phyloP scores from a whole-genome alignment of 2,113 vertebrate genomes.

The Euleptes europaea region DNA sequence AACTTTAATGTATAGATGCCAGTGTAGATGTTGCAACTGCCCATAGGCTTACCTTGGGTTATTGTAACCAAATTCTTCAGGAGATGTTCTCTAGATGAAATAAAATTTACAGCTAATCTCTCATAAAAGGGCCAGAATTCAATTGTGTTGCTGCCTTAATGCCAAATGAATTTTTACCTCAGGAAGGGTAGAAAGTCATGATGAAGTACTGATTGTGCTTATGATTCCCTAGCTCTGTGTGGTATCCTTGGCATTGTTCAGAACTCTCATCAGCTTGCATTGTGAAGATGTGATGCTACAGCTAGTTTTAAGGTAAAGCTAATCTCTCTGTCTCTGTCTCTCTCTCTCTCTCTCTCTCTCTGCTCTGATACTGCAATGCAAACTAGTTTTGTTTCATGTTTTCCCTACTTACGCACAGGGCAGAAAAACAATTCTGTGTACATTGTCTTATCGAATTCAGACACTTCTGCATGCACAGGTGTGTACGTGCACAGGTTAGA shows the following conservation, averaged over 20 bases:
- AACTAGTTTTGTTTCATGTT: not conserved
- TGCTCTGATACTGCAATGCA: not conserved
- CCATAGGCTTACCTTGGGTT: not conserved
- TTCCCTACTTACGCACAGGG: too few species aligned
- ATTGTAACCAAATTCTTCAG: not conserved
- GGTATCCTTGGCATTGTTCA: slow-evolving; percentile 93
- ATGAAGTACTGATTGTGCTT: slow-evolving; percentile 36
- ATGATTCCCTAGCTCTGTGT: slow-evolving; percentile 85
- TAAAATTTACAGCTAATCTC: slow-evolving; percentile 7
- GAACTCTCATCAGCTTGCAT: slow-evolving; percentile 91
- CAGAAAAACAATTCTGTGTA: not conserved
- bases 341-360: not conserved
- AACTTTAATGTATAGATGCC: not conserved
- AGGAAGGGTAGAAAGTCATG: not conserved
- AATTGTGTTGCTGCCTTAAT: slow-evolving; percentile 36
- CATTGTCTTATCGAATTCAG: not conserved
- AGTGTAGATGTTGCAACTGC: not conserved
- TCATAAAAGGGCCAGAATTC: slow-evolving; percentile 4
- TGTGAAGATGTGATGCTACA: slow-evolving; percentile 99
- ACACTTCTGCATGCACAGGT: not conserved
- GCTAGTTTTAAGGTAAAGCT: slow-evolving; percentile 89
- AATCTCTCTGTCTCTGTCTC: slow-evolving; percentile 6
- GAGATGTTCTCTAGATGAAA: slow-evolving; percentile 21
- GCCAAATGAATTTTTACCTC: slow-evolving; percentile 16
- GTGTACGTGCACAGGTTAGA: not conserved